Evolutionary conservation across 2,888 invertebrate genomes (phyloP).

Genomic region (Cheilosia urbana): DNA sequence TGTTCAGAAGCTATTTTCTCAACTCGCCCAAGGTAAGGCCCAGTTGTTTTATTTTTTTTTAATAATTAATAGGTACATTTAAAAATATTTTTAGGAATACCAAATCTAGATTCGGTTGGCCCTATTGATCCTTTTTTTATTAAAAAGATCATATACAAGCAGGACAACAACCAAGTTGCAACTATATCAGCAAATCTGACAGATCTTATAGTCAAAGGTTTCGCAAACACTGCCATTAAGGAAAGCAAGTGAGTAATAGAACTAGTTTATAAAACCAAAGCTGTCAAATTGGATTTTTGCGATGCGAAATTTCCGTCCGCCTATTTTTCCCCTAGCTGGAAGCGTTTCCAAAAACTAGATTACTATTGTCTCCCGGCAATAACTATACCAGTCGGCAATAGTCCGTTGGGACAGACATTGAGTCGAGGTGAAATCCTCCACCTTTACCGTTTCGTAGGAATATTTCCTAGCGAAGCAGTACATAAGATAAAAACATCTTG

Average conservation of each 20-base stretch:
- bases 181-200: slow-evolving; percentile 88
- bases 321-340: no score
- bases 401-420: no score
- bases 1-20: slow-evolving; percentile 85
- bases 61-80: no score
- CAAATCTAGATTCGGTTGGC: slow-evolving; percentile 84
- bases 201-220: slow-evolving; percentile 87
- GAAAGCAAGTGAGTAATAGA: slow-evolving; percentile 86
- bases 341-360: no score
- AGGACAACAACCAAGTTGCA: slow-evolving; percentile 89
- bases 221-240: slow-evolving; percentile 86
- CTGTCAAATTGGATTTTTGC: neutral
- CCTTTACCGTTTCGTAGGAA: no score
- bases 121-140: slow-evolving; percentile 88
- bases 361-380: no score
- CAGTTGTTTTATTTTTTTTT: neutral
- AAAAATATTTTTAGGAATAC: slow-evolving; percentile 77
- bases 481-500: no score
- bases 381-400: no score
- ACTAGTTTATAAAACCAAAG: neutral
- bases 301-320: no score
- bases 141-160: slow-evolving; percentile 87
- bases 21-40: slow-evolving; percentile 83
- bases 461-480: no score
- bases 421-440: no score